These are phyloP conservation scores for Echeneis naucrates DNA, from an alignment of 2,797 vertebrate species.

Conservation along the genomic window DNA sequence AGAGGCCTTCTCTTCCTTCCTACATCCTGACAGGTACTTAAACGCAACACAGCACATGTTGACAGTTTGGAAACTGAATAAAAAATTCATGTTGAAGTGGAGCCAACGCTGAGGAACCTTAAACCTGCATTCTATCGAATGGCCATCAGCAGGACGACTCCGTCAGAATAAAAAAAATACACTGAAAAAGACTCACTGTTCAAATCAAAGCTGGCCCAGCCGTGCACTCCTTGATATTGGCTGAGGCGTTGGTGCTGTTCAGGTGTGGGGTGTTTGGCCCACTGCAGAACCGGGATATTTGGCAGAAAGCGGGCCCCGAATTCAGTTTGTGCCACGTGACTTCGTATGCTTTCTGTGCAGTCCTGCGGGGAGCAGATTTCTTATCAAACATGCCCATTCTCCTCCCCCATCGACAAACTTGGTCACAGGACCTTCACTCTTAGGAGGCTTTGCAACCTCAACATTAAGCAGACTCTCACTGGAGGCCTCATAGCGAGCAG, in stretches of 20 bases:
- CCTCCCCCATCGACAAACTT: accelerated
- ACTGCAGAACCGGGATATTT: conserved; percentile 83
- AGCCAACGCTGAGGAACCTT: no score
- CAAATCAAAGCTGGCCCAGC: conserved; percentile 79
- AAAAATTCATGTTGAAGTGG: no score
- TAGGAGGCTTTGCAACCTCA: not conserved
- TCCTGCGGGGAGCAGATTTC: conserved; percentile 59
- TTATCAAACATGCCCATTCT: conserved; percentile 1
- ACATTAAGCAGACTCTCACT: conserved; percentile 23
- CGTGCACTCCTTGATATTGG: conserved; percentile 75
- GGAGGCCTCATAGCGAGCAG: not conserved
- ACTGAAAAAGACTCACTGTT: conserved; percentile 60
- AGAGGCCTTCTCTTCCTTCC: no score
- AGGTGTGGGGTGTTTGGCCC: conserved; percentile 70
- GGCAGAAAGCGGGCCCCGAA: conserved; percentile 68
- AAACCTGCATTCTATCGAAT: no score
- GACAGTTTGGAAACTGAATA: no score
- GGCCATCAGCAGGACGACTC: not conserved
- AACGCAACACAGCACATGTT: no score
- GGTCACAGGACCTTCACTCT: not conserved
- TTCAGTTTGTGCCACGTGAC: conserved; percentile 40
- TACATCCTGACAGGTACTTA: no score
- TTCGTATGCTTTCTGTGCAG: conserved; percentile 68
- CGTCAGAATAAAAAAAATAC: not conserved
- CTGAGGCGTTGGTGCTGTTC: conserved; percentile 78